phyloP scores from a whole-genome alignment of 1,140 invertebrate genomes.

The Dendrolimus punctatus region DNA sequence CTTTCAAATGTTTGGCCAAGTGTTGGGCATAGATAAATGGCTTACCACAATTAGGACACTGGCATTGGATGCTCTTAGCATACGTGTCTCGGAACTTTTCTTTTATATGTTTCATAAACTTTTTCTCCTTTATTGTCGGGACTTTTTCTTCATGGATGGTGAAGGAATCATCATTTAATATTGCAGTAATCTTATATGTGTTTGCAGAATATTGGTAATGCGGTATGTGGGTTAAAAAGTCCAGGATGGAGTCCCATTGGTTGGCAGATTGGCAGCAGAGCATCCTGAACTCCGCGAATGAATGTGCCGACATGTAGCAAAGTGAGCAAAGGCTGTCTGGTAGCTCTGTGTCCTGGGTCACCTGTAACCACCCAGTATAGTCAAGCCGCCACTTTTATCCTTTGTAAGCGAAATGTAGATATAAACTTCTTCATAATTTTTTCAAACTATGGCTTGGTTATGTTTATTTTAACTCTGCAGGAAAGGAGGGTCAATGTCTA shows the following conservation, averaged over 20 bases:
- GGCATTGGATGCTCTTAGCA: conserved; percentile 14
- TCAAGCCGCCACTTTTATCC: conserved; percentile 34
- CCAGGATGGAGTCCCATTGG: conserved; percentile 33
- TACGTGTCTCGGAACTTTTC: background rate
- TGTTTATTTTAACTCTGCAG: no score
- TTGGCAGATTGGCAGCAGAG: conserved; percentile 27
- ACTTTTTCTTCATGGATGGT: conserved; percentile 16
- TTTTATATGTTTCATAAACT: conserved; percentile 8
- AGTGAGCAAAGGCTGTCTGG: conserved; percentile 35
- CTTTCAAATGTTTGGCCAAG: conserved; percentile 42
- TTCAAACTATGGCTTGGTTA: no score
- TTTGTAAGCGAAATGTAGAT: background rate
- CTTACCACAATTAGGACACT: conserved; percentile 42
- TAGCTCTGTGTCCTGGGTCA: conserved; percentile 34
- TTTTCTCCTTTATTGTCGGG: conserved; percentile 5
- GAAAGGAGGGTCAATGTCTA: no score
- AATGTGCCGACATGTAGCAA: conserved; percentile 32
- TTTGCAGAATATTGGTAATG: conserved; percentile 5
- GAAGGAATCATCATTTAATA: conserved; percentile 28
- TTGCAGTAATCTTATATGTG: conserved; percentile 18
- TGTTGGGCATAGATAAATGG: conserved; percentile 31
- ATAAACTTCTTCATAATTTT: no score
- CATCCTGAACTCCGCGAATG: conserved; percentile 36
- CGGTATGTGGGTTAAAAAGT: conserved; percentile 28
- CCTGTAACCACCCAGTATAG: conserved; percentile 47